Base-by-base conservation (phyloP, 1,140 invertebrate genomes). In the Drosophila lowei region DNA sequence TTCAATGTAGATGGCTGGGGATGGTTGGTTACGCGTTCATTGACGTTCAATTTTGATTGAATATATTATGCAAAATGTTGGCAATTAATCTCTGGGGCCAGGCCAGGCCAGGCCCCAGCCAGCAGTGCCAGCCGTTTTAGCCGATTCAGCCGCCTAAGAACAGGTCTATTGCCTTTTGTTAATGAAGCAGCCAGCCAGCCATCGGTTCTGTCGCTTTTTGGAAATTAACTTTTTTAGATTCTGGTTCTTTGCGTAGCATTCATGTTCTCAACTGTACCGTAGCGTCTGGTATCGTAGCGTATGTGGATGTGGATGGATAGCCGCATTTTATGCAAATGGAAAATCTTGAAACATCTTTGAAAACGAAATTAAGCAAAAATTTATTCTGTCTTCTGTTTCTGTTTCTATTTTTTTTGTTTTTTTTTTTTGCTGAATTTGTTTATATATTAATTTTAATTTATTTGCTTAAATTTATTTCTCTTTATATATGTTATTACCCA, bases 291-390 rank as follows among this genome's bases (percentile, higher is more conserved):
- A 38, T 38, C 34, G 34, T 34, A 34, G 8, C 8, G 48, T 65
- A 65, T 34, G 34, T 25, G 42, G 46, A n/a, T 38, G 46, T 58
- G 54, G 60, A 48, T 25, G 25, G 38, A 47, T 57, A 72, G 47
- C 54, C 43, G 67, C 59, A 77, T 86, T 81, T 84, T 86, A 86
- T 86, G 81, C 81, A 81, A 86, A 86, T 86, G 83, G 66, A 88
- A 85, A 86, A 83, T 72, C 79, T 67, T 63, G 70, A 76, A 77
- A 85, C 64, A 67, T 67, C 63, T 78, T 78, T 78, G 65, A 68
- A 85, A 79, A 38, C 34, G 74, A 72, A 81, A 86, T 86, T 88
- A 86, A 78, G 60, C 57, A 77, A 64, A 61, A 62, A 84, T 84
- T 72, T 84, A 88, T 86, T 70, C 76, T 76, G 11, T 50, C 53